Base-by-base conservation (phyloP, 2,888 invertebrate species). In the Limnephilus rhombicus region DNA sequence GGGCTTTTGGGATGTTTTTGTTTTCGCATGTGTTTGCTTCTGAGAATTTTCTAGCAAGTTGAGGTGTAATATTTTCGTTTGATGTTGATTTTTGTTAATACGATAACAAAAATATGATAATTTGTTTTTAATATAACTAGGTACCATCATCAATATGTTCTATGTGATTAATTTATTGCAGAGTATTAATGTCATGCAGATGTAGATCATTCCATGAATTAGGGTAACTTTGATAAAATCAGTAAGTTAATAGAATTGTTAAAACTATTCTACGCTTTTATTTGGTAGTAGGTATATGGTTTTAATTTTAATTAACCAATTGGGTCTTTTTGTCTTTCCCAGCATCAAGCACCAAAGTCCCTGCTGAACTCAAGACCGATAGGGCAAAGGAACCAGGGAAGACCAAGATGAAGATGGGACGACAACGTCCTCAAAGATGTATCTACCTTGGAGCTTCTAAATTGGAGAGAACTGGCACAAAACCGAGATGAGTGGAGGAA, bases 1-100 rank as follows among this genome's bases (percentile, higher is more conserved):
- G 11, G 83, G 83, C 37, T 34, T 83, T 41, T n/a, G 68, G 83
- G 37, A 37, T 83, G 37, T 83, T 83, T 83, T 83, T 83, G 83
- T 83, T 83, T 83, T 83, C 83, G 37, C 18, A n/a, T 83, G 37
- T 83, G 18, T 37, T 83, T 83, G 83, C 34, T 18, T 18, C 37
- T 24, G 37, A 83, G 37, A 83, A 83, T 34, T 37, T 83, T 83
- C 37, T 15, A 37, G 37, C 83, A 41, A n/a, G n/a, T 68, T 68
- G 68, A 68, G 68, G 68, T 68, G 68, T 68, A 68, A 68, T n/a
- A 68, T n/a, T 68, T 24, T 68, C 9, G 24, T 24, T 68, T 68
- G 68, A 68, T 68, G n/a, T 53, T 53, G 15, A 53, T 18, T 18
- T 68, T 68, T 68, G 2, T 24, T 9, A 45, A 45, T 45, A 45